Evolutionary conservation across 2,888 invertebrate species (phyloP), one percentile per base, ranked within the genome.

Genomic region (Drosophila pegasa): DNA sequence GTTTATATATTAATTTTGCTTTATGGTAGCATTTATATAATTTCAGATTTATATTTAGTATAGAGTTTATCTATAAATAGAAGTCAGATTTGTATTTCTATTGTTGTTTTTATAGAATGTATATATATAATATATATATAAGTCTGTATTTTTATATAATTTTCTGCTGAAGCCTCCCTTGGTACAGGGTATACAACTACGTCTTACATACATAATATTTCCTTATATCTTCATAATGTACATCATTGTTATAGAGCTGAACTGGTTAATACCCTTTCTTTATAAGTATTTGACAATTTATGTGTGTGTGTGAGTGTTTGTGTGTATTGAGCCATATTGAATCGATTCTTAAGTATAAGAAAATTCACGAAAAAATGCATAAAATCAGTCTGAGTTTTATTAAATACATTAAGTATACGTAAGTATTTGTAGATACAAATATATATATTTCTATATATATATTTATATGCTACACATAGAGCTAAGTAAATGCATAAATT

Each of bases 371-470:
- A 70, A 71, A 88, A 84, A 80, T 85, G 79, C 84, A 73, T 87
- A 72, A 87, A 85, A 85, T 85, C 88, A 85, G 85, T 85, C 85
- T 79, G 87, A 84, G 81, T 75, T 78, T 80, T 78, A 64, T 75
- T 78, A 16, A 68, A 79, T 79, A 78, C 79, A 61, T 58, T 60
- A 62, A 58, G 54, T 57, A 64, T 54, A 52, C 48, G 50, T 59
- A 75, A 57, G 51, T 65, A n/a, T 33, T 20, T 31, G 18, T 18
- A 20, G 22, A 41, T 31, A 38, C 48, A 60, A 74, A 22, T 22
- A 14, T 10, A 22, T 14, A 41, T 41, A 22, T n/a, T 31, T 50
- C 8, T 22, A n/a, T 8, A 22, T 12, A 37, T 63, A 71, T 27
- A 20, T 48, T 40, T 20, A 35, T 56, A 59, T 76, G 16, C 55